phyloP scores from a whole-genome alignment of 2,113 vertebrate species.

The Pao palembangensis region DNA sequence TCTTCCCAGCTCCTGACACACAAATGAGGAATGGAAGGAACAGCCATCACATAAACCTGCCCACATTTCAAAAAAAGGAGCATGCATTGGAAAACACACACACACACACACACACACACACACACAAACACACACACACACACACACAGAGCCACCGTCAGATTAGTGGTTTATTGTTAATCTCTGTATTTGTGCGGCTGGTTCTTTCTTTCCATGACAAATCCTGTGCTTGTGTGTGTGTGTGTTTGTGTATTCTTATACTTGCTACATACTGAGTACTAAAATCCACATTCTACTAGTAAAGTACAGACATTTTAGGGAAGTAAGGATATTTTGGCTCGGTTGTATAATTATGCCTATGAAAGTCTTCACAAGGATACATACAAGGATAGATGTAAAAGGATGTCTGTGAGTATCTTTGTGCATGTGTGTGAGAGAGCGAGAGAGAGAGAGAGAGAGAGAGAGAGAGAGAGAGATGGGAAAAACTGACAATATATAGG shows the following conservation, averaged over 20 bases:
- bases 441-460: conserved; percentile 11
- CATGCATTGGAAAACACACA: conserved; percentile 28
- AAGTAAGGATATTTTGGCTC: too few species aligned
- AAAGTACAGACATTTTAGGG: too few species aligned
- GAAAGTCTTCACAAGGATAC: too few species aligned
- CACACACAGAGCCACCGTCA: conserved; percentile 44
- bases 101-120: conserved; percentile 48
- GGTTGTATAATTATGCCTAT: too few species aligned
- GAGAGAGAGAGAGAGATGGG: conserved; percentile 27
- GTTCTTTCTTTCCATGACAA: conserved; percentile 60
- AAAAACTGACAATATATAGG: conserved; percentile 57
- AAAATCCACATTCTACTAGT: too few species aligned
- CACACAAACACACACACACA: conserved; percentile 49
- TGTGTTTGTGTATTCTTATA: conserved; percentile 3
- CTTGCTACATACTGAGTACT: too few species aligned
- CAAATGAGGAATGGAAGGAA: conserved; percentile 26
- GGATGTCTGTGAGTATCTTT: neutral
- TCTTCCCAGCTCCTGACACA: conserved; percentile 32
- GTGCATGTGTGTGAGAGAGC: conserved; percentile 12
- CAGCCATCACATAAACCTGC: conserved; percentile 37
- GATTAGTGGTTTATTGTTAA: conserved; percentile 70
- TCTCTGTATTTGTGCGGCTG: conserved; percentile 55
- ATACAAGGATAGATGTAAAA: too few species aligned
- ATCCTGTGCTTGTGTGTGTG: conserved; percentile 40
- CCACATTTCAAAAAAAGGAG: conserved; percentile 43